phyloP scores from a whole-genome alignment of 2,888 invertebrate genomes.

The Pediacus dermestoides region DNA sequence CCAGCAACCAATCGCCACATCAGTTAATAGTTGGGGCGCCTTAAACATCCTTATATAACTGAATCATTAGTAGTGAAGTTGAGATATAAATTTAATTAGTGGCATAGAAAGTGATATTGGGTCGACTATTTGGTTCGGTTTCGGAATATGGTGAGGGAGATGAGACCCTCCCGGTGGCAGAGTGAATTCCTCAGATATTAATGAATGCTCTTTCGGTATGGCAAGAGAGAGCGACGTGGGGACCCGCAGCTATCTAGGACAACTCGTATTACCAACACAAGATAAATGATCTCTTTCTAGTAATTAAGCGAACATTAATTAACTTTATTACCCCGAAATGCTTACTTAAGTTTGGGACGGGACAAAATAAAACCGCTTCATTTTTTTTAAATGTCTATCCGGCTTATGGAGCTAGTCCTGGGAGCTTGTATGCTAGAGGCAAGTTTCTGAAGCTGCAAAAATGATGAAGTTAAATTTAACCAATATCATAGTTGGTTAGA shows the following conservation, averaged over 20 bases:
- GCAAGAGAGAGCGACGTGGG: slow-evolving; percentile 3
- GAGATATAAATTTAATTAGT: slow-evolving; percentile 4
- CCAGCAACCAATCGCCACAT: too few relatives aligned
- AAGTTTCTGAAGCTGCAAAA: too few relatives aligned
- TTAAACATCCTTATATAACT: too few relatives aligned
- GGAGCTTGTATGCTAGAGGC: too few relatives aligned
- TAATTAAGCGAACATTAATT: slow-evolving; percentile 29
- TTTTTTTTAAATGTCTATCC: too few relatives aligned
- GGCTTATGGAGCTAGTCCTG: too few relatives aligned
- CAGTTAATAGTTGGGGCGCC: too few relatives aligned
- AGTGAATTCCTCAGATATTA: slow-evolving; percentile 4
- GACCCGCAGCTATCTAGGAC: slow-evolving; percentile 16
- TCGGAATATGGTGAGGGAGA: neutral
- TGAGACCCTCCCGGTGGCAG: neutral
- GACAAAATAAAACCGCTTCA: too few relatives aligned
- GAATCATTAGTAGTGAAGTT: slow-evolving; percentile 2
- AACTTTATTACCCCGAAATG: slow-evolving; percentile 29
- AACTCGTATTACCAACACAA: slow-evolving; percentile 25
- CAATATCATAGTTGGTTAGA: too few relatives aligned
- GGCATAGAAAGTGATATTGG: slow-evolving; percentile 5
- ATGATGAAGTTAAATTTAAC: too few relatives aligned
- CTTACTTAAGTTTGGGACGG: too few relatives aligned
- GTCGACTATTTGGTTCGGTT: neutral
- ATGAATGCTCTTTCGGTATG: slow-evolving; percentile 5
- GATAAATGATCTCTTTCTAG: slow-evolving; percentile 27